phyloP scores from a whole-genome alignment of 2,888 invertebrate genomes.

The Hydraecia micacea region DNA sequence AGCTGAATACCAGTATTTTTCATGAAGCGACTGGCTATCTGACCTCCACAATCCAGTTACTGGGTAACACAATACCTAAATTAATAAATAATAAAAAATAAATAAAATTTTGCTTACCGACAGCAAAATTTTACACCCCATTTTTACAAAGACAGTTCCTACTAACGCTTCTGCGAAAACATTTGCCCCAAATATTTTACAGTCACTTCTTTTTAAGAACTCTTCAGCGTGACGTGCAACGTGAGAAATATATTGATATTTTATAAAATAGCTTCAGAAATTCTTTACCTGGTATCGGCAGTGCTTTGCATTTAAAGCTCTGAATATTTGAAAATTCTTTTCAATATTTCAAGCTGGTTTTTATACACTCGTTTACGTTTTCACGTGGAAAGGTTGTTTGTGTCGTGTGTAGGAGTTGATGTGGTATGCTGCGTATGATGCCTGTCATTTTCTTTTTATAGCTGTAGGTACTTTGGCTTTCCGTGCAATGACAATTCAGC shows the following conservation, averaged over 20 bases:
- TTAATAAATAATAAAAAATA: no score
- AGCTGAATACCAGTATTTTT: no score
- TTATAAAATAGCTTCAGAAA: constrained; percentile 24
- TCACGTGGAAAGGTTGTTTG: background rate
- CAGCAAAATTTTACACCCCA: background rate
- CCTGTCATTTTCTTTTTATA: background rate
- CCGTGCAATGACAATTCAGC: no score
- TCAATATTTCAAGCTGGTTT: constrained; percentile 39
- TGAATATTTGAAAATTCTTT: constrained; percentile 49
- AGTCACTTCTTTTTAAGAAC: constrained; percentile 29
- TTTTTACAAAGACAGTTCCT: background rate
- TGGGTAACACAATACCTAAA: no score
- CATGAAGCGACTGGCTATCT: no score
- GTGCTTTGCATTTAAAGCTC: constrained; percentile 31
- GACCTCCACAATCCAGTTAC: background rate
- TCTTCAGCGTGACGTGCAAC: constrained; percentile 5
- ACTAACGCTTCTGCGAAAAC: constrained; percentile 1
- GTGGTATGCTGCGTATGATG: background rate
- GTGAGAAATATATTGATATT: constrained; percentile 34
- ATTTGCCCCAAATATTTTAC: constrained; percentile 3
- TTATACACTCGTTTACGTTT: constrained; percentile 16
- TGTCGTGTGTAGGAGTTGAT: background rate
- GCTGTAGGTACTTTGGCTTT: background rate
- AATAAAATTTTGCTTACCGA: no score
- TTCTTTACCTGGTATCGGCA: constrained; percentile 24